Conservation (phyloP, 2,888 invertebrate species). For the Idaea dimidiata region DNA sequence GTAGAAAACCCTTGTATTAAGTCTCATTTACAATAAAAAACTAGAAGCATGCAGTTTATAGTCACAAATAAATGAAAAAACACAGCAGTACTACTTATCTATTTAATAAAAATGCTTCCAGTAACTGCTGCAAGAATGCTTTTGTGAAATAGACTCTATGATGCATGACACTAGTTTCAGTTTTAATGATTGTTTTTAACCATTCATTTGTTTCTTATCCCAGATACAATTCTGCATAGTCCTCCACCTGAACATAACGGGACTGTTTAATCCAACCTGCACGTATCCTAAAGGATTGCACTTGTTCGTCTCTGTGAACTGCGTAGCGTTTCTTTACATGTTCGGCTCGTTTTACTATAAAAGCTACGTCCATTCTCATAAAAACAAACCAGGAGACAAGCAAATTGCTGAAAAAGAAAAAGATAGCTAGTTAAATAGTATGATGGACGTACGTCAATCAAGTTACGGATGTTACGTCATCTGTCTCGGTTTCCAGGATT, state of each 20-base stretch:
- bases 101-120: too few relatives aligned
- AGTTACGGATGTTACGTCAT: neutral
- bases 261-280: constrained; percentile 79
- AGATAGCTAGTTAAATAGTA: constrained; percentile 3
- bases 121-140: too few relatives aligned
- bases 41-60: too few relatives aligned
- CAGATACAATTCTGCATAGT: constrained; percentile 87
- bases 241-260: constrained; percentile 81
- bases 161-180: too few relatives aligned
- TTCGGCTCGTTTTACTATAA: constrained; percentile 86
- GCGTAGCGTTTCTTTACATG: constrained; percentile 84
- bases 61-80: too few relatives aligned
- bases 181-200: neutral
- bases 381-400: neutral
- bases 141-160: too few relatives aligned
- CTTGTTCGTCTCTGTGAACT: constrained; percentile 80
- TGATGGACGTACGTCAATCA: neutral
- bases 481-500: neutral
- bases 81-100: too few relatives aligned
- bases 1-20: too few relatives aligned
- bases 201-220: constrained; percentile 27
- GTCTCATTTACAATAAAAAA: too few relatives aligned
- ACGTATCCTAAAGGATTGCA: constrained; percentile 83
- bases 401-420: neutral
- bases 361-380: constrained; percentile 69